These are phyloP conservation scores for Nycticebus coucang DNA, from an alignment of 2,113 vertebrate species.

Conservation along the genomic window DNA sequence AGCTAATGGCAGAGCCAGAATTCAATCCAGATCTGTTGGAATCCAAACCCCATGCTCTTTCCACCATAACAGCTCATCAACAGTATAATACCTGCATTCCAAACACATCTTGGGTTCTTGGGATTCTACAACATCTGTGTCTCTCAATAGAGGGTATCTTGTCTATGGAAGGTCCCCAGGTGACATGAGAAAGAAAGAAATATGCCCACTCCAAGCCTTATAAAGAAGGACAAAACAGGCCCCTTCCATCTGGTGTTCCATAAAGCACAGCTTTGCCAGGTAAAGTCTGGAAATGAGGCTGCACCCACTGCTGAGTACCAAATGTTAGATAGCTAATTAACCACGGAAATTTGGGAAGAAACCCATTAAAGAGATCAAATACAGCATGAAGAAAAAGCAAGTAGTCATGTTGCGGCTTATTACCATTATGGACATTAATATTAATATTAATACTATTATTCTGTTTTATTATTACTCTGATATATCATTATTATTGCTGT, in stretches of 20 bases:
- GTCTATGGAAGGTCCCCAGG: neutral
- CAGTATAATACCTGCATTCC: neutral
- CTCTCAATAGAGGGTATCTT: neutral
- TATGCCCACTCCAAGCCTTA: constrained; percentile 4
- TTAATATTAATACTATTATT: constrained; percentile 80
- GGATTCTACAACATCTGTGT: neutral
- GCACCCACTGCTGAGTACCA: constrained; percentile 76
- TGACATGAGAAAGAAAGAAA: neutral
- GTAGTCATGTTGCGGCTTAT: constrained; percentile 55
- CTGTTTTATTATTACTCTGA: constrained; percentile 73
- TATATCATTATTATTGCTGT: constrained; percentile 76
- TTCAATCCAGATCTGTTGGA: neutral
- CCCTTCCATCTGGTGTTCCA: constrained; percentile 68
- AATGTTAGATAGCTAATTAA: constrained; percentile 79
- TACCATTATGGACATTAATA: constrained; percentile 75
- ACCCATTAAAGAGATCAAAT: constrained; percentile 73
- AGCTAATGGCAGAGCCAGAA: neutral
- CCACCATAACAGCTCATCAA: neutral
- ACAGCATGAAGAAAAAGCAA: constrained; percentile 54
- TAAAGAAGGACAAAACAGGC: constrained; percentile 56
- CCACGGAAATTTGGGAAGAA: constrained; percentile 71
- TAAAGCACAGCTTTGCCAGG: constrained; percentile 67
- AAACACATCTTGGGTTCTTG: neutral
- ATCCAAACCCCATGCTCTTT: neutral
- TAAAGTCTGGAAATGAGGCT: constrained; percentile 75